Conservation (phyloP, 1,140 invertebrate species). For the Pollicipes pollicipes region DNA sequence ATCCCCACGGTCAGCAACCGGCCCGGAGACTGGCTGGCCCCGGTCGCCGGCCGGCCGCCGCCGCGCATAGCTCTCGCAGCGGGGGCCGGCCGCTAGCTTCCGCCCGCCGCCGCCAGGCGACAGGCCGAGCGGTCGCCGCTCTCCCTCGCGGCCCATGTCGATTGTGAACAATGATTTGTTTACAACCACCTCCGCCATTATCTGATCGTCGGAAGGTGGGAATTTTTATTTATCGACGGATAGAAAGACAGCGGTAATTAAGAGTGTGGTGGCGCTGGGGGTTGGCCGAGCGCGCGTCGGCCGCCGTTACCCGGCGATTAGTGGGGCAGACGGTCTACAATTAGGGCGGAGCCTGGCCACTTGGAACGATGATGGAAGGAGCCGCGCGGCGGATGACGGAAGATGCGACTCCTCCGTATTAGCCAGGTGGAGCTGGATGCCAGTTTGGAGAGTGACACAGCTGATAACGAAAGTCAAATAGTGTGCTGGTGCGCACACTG, state of each 20-base stretch:
- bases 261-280: not conserved
- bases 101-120: not conserved
- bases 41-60: too few relatives aligned
- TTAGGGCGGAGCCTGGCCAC: not conserved
- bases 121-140: too few relatives aligned
- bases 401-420: too few relatives aligned
- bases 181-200: not conserved
- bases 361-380: not conserved
- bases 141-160: not conserved
- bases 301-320: not conserved
- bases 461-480: too few relatives aligned
- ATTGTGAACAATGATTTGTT: not conserved
- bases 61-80: too few relatives aligned
- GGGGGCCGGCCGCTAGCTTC: not conserved
- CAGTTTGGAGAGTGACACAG: too few relatives aligned
- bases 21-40: too few relatives aligned
- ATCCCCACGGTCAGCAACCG: too few relatives aligned
- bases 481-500: too few relatives aligned
- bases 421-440: too few relatives aligned
- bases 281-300: too few relatives aligned
- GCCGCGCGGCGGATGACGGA: too few relatives aligned
- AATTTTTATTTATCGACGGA: conserved; percentile 1
- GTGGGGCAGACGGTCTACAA: not conserved
- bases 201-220: not conserved
- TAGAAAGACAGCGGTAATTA: not conserved